These are phyloP conservation scores for Heteromyza rotundicornis DNA, from an alignment of 2,888 invertebrate genomes.

Conservation along the genomic window DNA sequence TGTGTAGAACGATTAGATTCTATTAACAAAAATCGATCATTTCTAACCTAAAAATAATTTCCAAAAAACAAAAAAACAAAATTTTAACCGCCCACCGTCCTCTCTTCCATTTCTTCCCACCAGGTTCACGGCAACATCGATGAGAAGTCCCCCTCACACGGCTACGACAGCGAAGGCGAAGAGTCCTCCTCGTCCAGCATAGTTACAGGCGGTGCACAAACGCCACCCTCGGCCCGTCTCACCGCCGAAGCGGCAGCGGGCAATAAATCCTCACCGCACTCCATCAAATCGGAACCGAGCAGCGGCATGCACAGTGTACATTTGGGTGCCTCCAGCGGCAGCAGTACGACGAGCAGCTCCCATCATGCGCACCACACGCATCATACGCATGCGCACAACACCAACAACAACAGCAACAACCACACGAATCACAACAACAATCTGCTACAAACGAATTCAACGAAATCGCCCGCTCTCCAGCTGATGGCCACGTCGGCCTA, in stretches of 20 bases:
- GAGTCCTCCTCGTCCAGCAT: constrained; percentile 80
- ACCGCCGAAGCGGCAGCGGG: constrained; percentile 33
- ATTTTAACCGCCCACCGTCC: too few relatives aligned
- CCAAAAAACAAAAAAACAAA: too few relatives aligned
- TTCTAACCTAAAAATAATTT: too few relatives aligned
- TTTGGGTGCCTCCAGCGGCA: constrained; percentile 55
- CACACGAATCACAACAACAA: constrained; percentile 16
- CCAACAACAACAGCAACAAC: constrained; percentile 32
- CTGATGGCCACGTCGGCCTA: constrained; percentile 57
- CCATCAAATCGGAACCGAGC: constrained; percentile 60
- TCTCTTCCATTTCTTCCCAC: not conserved
- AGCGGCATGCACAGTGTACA: constrained; percentile 46
- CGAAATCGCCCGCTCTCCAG: constrained; percentile 56
- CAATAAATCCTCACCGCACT: constrained; percentile 59
- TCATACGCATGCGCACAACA: constrained; percentile 31
- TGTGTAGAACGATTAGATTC: too few relatives aligned
- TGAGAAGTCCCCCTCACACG: constrained; percentile 73
- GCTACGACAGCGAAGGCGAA: constrained; percentile 87
- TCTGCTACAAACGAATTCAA: constrained; percentile 29
- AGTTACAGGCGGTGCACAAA: constrained; percentile 62
- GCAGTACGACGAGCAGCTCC: constrained; percentile 50
- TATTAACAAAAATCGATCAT: too few relatives aligned
- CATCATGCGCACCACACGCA: constrained; percentile 40
- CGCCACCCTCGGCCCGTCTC: constrained; percentile 57
- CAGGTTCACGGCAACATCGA: constrained; percentile 74